These are phyloP conservation scores for Orchesellides sinensis DNA, from an alignment of 2,888 invertebrate genomes.

Conservation along the genomic window DNA sequence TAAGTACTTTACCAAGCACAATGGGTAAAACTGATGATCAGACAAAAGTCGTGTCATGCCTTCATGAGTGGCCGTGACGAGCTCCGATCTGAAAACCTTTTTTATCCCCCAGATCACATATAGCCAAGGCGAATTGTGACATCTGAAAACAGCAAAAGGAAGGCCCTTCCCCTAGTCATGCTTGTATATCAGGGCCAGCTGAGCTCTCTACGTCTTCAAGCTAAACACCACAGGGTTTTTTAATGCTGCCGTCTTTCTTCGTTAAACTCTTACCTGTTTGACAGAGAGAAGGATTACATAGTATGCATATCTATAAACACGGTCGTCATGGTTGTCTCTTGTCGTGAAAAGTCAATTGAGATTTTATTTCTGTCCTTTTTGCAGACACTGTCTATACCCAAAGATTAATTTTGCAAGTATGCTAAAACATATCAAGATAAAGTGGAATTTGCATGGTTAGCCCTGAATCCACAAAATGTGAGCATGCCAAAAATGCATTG, in stretches of 20 bases:
- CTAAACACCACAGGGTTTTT: too few relatives aligned
- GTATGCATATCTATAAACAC: too few relatives aligned
- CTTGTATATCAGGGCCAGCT: constrained; percentile 48
- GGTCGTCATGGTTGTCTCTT: constrained; percentile 32
- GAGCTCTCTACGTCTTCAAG: too few relatives aligned
- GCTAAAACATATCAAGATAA: constrained; percentile 37
- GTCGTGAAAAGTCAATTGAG: constrained; percentile 37
- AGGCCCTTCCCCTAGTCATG: constrained; percentile 41
- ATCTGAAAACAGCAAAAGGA: constrained; percentile 26
- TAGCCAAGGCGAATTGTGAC: constrained; percentile 40
- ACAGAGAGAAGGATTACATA: too few relatives aligned
- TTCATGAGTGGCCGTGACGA: constrained; percentile 42
- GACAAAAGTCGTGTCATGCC: neutral
- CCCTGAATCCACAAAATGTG: constrained; percentile 42
- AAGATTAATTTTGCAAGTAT: constrained; percentile 11
- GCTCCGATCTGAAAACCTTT: constrained; percentile 45
- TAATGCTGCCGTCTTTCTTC: too few relatives aligned
- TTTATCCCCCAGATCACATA: neutral
- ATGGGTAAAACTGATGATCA: constrained; percentile 1
- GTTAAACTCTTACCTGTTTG: constrained; percentile 19
- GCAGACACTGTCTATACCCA: neutral
- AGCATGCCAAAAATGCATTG: constrained; percentile 15
- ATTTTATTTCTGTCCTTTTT: constrained; percentile 16
- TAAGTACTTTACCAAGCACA: neutral
- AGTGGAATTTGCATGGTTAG: constrained; percentile 45